Evolutionary conservation across 2,888 invertebrate species (phyloP).

Genomic region (Amiota minor): DNA sequence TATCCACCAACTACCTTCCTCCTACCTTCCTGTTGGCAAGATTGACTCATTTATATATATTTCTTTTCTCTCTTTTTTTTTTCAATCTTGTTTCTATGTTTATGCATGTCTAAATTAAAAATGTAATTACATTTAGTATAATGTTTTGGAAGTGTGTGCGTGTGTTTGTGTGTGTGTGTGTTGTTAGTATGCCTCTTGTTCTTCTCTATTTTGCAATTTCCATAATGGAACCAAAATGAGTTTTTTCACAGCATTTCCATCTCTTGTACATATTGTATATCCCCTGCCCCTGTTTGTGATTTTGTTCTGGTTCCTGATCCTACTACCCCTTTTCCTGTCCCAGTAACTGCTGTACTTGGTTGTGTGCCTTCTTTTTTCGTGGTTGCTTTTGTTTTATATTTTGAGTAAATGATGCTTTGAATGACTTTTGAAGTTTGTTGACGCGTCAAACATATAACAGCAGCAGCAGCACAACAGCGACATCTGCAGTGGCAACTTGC

Average conservation of each 20-base stretch:
- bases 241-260: slow-evolving; percentile 4
- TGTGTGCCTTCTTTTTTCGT: background rate
- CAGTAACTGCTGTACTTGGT: slow-evolving; percentile 9
- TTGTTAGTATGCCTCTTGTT: slow-evolving; percentile 33
- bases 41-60: too few relatives aligned
- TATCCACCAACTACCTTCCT: too few relatives aligned
- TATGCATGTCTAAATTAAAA: slow-evolving; percentile 56
- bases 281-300: too few relatives aligned
- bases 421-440: slow-evolving; percentile 62
- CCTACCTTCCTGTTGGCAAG: too few relatives aligned
- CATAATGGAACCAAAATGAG: slow-evolving; percentile 36
- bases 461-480: slow-evolving; percentile 28
- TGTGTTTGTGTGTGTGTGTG: background rate
- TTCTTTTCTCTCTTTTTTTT: too few relatives aligned
- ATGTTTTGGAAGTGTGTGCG: slow-evolving; percentile 28
- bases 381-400: slow-evolving; percentile 26
- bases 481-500: slow-evolving; percentile 24
- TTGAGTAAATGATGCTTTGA: slow-evolving; percentile 47
- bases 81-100: too few relatives aligned
- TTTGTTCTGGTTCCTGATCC: too few relatives aligned
- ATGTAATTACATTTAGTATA: slow-evolving; percentile 64
- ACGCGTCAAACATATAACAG: slow-evolving; percentile 40
- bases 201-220: slow-evolving; percentile 25
- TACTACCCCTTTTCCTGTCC: too few relatives aligned
- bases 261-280: too few relatives aligned